Percentiles rank a stretch among this genome's conserved stretches.
Evolutionary conservation across 2,797 vertebrate genomes (phyloP).

Genomic region (Carapus acus): DNA sequence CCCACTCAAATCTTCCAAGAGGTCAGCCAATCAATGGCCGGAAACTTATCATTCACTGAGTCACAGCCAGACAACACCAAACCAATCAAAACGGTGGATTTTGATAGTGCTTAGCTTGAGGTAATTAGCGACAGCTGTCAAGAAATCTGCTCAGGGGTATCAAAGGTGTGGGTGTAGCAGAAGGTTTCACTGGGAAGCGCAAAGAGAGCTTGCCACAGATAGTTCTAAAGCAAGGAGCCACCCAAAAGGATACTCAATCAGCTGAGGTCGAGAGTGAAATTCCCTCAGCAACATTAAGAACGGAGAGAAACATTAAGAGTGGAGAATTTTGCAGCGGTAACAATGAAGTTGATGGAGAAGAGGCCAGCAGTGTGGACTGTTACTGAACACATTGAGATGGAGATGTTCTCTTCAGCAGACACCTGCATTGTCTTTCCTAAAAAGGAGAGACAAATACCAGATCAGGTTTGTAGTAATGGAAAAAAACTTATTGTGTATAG

Average conservation of each 20-base stretch:
- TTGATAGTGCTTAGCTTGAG: constrained; percentile 53
- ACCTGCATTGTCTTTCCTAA: neutral
- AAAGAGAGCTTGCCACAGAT: neutral
- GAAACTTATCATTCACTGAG: constrained; percentile 14
- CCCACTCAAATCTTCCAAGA: neutral
- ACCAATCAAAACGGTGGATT: constrained; percentile 33
- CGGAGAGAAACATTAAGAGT: neutral
- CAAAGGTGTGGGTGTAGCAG: too few species aligned
- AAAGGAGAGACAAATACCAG: neutral
- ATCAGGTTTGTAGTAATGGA: constrained; percentile 32
- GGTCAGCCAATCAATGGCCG: constrained; percentile 31
- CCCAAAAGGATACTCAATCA: neutral
- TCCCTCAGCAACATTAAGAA: too few species aligned
- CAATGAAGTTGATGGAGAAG: constrained; percentile 38
- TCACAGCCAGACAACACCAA: constrained; percentile 15
- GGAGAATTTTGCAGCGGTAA: neutral
- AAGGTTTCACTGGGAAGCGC: too few species aligned
- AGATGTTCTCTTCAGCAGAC: constrained; percentile 50
- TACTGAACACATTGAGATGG: constrained; percentile 64
- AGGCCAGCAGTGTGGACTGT: constrained; percentile 21
- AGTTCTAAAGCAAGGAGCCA: neutral
- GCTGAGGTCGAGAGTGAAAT: neutral
- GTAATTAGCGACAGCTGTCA: constrained; percentile 35
- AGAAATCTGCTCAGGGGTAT: constrained; percentile 21
- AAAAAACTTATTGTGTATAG: too few species aligned